These are phyloP conservation scores for Diabrotica undecimpunctata DNA, from an alignment of 1,140 invertebrate genomes.

Conservation along the genomic window DNA sequence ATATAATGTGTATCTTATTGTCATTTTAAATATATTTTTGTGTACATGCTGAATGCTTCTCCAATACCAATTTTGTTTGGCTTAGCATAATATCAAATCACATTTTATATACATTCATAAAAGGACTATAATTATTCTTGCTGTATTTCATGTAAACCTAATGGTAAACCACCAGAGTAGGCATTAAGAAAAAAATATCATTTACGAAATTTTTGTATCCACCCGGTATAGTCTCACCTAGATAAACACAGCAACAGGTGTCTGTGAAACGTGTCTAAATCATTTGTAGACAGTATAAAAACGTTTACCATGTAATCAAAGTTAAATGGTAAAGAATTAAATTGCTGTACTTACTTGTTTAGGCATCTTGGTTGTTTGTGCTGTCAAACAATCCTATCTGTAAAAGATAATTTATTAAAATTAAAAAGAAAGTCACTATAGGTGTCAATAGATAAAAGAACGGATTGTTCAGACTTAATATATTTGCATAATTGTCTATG, in stretches of 20 bases:
- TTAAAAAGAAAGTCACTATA: neutral
- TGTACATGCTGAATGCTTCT: too few species aligned
- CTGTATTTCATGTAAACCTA: too few species aligned
- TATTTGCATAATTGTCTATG: neutral
- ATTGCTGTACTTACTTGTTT: constrained; percentile 8
- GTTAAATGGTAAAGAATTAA: neutral
- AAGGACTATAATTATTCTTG: too few species aligned
- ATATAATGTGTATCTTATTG: too few species aligned
- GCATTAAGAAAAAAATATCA: too few species aligned
- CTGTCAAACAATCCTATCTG: neutral
- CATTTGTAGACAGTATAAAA: neutral
- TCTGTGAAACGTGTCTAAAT: constrained; percentile 2
- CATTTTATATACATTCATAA: too few species aligned
- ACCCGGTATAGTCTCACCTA: neutral
- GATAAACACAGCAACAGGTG: constrained; percentile 1
- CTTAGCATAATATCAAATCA: too few species aligned
- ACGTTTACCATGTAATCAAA: neutral
- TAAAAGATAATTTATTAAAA: neutral
- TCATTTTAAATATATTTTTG: too few species aligned
- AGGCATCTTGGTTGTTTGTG: constrained; percentile 1
- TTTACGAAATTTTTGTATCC: neutral
- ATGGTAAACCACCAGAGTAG: too few species aligned
- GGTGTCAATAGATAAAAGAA: too few species aligned
- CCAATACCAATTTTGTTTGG: too few species aligned
- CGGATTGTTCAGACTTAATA: neutral